Base-by-base conservation (phyloP, 1,140 invertebrate genomes). In the Nasonia giraulti region DNA sequence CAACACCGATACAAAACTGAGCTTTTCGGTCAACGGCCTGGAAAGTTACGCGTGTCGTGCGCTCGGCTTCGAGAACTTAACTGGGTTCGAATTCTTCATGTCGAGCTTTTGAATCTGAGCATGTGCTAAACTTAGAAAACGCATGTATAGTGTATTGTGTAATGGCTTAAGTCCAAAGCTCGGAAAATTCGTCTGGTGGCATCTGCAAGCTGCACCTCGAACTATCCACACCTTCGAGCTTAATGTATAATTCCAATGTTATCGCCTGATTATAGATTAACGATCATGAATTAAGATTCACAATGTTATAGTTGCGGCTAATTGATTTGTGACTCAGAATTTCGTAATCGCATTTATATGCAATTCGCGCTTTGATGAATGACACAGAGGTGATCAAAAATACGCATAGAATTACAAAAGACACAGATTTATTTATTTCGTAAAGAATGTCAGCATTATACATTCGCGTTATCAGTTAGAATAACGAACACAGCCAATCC, bases 401-500 rank as follows among this genome's bases (percentile, higher is more conserved):
- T 40, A 69, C 68, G 8, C 23, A 62, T 2, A 77, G 14, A 14
- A 83, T 78, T 77, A 69, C 11, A 79, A 84, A 84, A 84, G n/a
- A 73, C 77, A 79, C 27, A 37, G 12, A 74, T 84, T 85, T 76
- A 47, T 80, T 75, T 80, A 76, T 82, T 44, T 82, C 71, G 40
- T 81, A 85, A 82, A 85, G 77, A 85, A 82, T 82, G 37, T 85
- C 14, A 81, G 17, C 33, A 77, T 81, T 82, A 37, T 37, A 81
- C 84, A 82, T 82, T 50, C 68, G 73, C 20, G 17, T 81, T 68
- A 85, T 62, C 33, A 81, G 62, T 81, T 82, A 78, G 73, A 82
- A 73, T 82, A 78, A 85, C 44, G 44, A 77, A 62, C 84, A 85
- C 84, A 85, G 84, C 84, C 84, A 78, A 85, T 85, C 74, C 62